Conservation (phyloP, 2,888 invertebrate genomes). For the Erannis defoliaria region DNA sequence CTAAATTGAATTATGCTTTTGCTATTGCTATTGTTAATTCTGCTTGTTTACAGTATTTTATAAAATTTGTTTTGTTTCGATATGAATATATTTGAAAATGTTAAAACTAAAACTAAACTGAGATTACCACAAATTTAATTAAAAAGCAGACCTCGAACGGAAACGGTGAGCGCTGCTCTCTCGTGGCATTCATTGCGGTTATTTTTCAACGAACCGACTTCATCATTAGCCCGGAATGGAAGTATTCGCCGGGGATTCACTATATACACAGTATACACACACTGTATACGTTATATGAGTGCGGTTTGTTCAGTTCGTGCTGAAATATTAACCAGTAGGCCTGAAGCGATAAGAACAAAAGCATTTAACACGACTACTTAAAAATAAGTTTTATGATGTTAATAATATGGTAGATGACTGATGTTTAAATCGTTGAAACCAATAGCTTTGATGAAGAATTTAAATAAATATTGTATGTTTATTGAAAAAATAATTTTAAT, state of each 20-base stretch:
- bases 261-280: constrained; percentile 6
- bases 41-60: too few species aligned
- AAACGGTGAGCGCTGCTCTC: constrained; percentile 2
- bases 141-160: constrained; percentile 15
- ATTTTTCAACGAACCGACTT: constrained; percentile 13
- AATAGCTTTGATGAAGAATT: too few species aligned
- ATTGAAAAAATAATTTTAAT: too few species aligned
- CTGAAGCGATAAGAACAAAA: neutral
- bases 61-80: too few species aligned
- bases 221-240: constrained; percentile 17
- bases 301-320: neutral
- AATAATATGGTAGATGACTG: too few species aligned
- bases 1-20: too few species aligned
- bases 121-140: constrained; percentile 21
- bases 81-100: neutral
- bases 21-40: too few species aligned
- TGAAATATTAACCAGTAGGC: neutral
- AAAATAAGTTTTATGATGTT: too few species aligned
- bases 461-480: too few species aligned
- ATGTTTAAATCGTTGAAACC: too few species aligned
- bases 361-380: too few species aligned
- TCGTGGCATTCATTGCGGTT: constrained; percentile 14
- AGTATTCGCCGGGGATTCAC: constrained; percentile 19
- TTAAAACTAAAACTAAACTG: neutral
- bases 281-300: neutral